Conservation (phyloP, 2,888 invertebrate genomes). For the Hylaea fasciaria region DNA sequence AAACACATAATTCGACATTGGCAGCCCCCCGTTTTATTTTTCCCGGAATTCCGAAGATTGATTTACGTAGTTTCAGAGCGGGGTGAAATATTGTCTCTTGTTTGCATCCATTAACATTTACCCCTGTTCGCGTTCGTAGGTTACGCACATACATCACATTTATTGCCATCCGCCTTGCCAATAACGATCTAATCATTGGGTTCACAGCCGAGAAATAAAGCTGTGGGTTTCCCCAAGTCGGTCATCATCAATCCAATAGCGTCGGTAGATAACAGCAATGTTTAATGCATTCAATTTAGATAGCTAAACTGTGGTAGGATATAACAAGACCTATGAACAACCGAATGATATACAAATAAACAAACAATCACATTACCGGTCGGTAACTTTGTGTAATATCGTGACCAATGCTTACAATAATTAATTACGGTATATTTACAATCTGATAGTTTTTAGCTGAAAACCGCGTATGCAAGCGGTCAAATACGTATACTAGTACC, state of each 20-base stretch:
- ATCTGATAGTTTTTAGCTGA: no score
- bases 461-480: no score
- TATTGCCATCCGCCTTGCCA: conserved; percentile 31
- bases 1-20: no score
- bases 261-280: conserved; percentile 2
- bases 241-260: conserved; percentile 18
- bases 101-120: conserved; percentile 32
- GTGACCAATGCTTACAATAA: no score
- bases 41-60: no score
- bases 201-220: conserved; percentile 29
- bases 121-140: conserved; percentile 18
- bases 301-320: neutral
- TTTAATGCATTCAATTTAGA: conserved; percentile 3
- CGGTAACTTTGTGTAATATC: no score
- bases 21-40: no score
- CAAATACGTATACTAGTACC: no score
- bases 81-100: conserved; percentile 21
- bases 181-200: conserved; percentile 34
- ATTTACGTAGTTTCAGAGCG: no score
- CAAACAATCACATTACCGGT: no score
- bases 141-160: conserved; percentile 28
- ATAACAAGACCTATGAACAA: neutral
- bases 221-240: conserved; percentile 17
- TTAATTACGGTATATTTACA: no score
- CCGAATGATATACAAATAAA: no score